Conservation (phyloP, 2,113 vertebrate species). For the Oreochromis spilurus region DNA sequence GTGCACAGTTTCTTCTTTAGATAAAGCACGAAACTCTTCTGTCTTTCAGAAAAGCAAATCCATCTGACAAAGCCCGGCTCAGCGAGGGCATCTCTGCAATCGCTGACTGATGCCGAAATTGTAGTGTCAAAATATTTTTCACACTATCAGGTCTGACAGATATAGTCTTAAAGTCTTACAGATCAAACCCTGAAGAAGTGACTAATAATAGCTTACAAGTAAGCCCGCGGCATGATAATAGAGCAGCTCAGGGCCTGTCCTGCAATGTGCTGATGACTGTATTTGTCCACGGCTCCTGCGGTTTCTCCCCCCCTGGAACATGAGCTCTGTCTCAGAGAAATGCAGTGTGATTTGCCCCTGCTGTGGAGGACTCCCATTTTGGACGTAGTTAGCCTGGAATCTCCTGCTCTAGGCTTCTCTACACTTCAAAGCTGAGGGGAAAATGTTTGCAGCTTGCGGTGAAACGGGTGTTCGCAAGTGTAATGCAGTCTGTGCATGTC, state of each 20-base stretch:
- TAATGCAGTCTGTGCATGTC: background rate
- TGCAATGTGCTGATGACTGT: slow-evolving; percentile 58
- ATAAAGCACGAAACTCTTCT: background rate
- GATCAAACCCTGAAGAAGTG: background rate
- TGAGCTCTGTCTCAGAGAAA: slow-evolving; percentile 38
- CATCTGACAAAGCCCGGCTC: background rate
- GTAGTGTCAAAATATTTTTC: background rate
- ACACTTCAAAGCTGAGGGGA: slow-evolving; percentile 43
- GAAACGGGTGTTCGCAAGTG: slow-evolving; percentile 22
- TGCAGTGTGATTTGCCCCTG: slow-evolving; percentile 26
- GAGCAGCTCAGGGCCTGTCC: background rate
- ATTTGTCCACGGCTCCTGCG: slow-evolving; percentile 49
- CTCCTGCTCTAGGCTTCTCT: slow-evolving; percentile 31
- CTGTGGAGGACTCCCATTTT: slow-evolving; percentile 37
- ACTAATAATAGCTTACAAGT: slow-evolving; percentile 11
- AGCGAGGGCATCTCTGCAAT: background rate
- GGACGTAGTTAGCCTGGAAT: slow-evolving; percentile 42
- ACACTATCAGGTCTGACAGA: background rate
- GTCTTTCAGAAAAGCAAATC: background rate
- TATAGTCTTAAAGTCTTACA: background rate
- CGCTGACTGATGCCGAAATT: background rate
- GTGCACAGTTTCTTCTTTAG: background rate
- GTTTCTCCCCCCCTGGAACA: slow-evolving; percentile 56
- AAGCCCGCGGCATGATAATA: background rate
- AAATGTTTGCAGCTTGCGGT: slow-evolving; percentile 42